Evolutionary conservation across 2,113 vertebrate species (phyloP).

Genomic region (Ciconia maguari): DNA sequence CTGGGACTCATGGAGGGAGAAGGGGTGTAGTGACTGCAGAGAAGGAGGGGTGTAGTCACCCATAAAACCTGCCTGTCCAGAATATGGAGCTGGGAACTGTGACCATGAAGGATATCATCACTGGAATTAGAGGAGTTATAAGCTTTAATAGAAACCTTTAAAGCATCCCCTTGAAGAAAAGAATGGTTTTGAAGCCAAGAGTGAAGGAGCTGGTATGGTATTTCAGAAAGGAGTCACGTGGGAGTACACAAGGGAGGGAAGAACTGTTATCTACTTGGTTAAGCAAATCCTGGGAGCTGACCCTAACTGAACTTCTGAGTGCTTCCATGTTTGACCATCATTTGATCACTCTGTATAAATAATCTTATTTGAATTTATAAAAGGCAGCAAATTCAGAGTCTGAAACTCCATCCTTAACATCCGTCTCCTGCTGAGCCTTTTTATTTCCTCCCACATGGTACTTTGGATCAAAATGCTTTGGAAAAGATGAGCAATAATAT

Average conservation of each 20-base stretch:
- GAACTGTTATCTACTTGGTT: background rate
- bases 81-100: background rate
- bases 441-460: slow-evolving; percentile 41
- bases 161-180: background rate
- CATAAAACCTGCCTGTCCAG: background rate
- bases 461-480: slow-evolving; percentile 11
- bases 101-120: background rate
- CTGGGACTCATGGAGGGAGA: background rate
- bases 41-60: background rate
- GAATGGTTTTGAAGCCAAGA: background rate
- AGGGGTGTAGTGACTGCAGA: background rate
- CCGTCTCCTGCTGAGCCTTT: background rate
- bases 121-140: background rate
- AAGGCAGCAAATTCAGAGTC: slow-evolving; percentile 19
- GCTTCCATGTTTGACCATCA: background rate
- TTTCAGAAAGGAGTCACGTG: background rate
- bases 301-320: background rate
- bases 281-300: background rate
- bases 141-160: background rate
- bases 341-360: slow-evolving; percentile 46
- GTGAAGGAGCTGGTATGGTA: background rate
- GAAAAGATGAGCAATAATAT: slow-evolving; percentile 62
- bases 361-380: slow-evolving; percentile 22
- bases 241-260: background rate
- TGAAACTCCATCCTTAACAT: slow-evolving; percentile 20